phyloP scores from a whole-genome alignment of 2,113 vertebrate genomes.

The Balaeniceps rex region DNA sequence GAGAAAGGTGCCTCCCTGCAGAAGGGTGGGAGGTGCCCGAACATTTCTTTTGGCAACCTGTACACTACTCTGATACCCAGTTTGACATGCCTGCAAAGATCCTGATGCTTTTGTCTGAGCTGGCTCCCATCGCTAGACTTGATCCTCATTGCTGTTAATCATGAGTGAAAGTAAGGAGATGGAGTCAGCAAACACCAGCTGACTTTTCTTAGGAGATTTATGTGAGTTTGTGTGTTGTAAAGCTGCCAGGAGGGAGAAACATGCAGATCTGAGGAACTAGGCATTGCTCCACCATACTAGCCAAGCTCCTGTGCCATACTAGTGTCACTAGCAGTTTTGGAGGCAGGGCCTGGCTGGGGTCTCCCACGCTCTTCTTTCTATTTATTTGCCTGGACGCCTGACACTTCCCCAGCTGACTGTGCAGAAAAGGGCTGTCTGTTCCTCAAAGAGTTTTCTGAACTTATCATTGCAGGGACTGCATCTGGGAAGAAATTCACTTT shows the following conservation, averaged over 20 bases:
- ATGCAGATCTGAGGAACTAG: not conserved
- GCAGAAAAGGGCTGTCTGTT: not conserved
- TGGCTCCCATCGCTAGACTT: not conserved
- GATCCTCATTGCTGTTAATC: not conserved
- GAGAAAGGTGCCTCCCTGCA: not conserved
- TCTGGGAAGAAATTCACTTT: not conserved
- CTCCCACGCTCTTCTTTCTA: not conserved
- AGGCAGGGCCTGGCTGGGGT: not conserved
- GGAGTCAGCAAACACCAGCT: not conserved
- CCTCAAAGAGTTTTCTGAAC: not conserved
- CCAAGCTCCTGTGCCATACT: not conserved
- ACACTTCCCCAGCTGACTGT: not conserved
- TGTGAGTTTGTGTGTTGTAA: not conserved
- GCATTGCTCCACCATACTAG: not conserved
- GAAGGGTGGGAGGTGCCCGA: not conserved
- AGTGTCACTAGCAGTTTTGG: not conserved
- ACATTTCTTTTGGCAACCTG: not conserved
- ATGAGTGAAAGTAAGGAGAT: not conserved
- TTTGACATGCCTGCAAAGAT: not conserved
- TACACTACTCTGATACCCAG: not conserved
- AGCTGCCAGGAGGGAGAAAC: not conserved
- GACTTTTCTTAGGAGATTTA: not conserved
- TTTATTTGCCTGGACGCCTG: not conserved
- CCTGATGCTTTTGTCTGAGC: not conserved
- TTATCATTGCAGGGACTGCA: not conserved